Percentiles rank a stretch among this genome's conserved stretches.
These are phyloP conservation scores for Stenurella melanura DNA, from an alignment of 2,888 invertebrate genomes.

Conservation along the genomic window DNA sequence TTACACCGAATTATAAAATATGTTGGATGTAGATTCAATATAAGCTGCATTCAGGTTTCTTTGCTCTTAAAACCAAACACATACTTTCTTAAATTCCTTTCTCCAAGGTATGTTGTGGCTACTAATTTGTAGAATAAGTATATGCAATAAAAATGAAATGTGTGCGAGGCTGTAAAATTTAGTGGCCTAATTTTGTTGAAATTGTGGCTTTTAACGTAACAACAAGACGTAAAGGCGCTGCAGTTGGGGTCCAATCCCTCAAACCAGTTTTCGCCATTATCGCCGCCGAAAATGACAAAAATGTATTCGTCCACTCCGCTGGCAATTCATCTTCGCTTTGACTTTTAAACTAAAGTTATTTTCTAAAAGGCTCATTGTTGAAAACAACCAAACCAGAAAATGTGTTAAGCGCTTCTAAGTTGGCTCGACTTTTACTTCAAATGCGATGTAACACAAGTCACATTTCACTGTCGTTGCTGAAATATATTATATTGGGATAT, in stretches of 20 bases:
- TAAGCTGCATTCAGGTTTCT: neutral
- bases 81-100: slow-evolving; percentile 25
- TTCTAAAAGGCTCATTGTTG: slow-evolving; percentile 62
- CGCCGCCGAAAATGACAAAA: slow-evolving; percentile 61
- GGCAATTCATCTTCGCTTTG: slow-evolving; percentile 63
- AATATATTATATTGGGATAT: neutral
- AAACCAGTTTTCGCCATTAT: slow-evolving; percentile 57
- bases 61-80: slow-evolving; percentile 1
- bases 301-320: slow-evolving; percentile 57
- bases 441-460: slow-evolving; percentile 16
- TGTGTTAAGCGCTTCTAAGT: slow-evolving; percentile 55
- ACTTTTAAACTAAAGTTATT: slow-evolving; percentile 60
- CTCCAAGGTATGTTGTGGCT: slow-evolving; percentile 5
- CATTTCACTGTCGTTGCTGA: slow-evolving; percentile 10
- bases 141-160: slow-evolving; percentile 45
- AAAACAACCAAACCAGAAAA: slow-evolving; percentile 63
- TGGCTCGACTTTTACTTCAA: slow-evolving; percentile 16
- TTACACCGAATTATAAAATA: no score
- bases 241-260: slow-evolving; percentile 56
- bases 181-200: slow-evolving; percentile 59
- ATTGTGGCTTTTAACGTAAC: slow-evolving; percentile 64
- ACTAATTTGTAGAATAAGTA: slow-evolving; percentile 34
- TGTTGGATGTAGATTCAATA: neutral
- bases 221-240: slow-evolving; percentile 54
- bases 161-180: slow-evolving; percentile 47